A percentile compares a stretch with the other conserved stretches of the same genome.
Evolutionary conservation across 30 jellyfish, hydroid and myxozoan genomes (phyloP).

Genomic region (Morbakka virulenta): DNA sequence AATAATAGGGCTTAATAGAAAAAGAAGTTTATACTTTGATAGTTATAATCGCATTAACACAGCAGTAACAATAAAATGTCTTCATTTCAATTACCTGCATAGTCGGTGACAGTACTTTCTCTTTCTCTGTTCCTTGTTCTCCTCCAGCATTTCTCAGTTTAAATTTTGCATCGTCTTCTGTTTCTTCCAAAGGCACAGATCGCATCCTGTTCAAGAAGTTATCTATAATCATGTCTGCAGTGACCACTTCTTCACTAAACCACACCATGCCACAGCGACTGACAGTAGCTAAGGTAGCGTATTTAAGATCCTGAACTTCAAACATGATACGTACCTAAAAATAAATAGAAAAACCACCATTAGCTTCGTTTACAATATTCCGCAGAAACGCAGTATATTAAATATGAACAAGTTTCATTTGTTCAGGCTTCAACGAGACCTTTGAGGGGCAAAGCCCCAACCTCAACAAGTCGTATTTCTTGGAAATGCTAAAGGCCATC

Average conservation of each 20-base stretch:
- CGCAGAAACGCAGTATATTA: too few relatives aligned
- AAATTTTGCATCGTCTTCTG: slow-evolving; percentile 81
- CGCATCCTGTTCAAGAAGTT: slow-evolving; percentile 58
- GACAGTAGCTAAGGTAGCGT: slow-evolving; percentile 99
- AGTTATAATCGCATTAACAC: too few relatives aligned
- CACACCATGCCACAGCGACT: slow-evolving; percentile 99
- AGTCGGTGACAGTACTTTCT: slow-evolving; percentile 76
- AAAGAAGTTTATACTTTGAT: too few relatives aligned
- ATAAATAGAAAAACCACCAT: not conserved
- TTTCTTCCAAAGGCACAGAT: slow-evolving; percentile 78
- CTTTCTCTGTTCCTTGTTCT: slow-evolving; percentile 39
- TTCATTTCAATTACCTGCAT: slow-evolving; percentile 87
- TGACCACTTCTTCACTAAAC: slow-evolving; percentile 96
- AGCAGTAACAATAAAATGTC: too few relatives aligned
- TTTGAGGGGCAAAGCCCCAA: too few relatives aligned
- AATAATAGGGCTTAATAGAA: too few relatives aligned
- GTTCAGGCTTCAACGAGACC: too few relatives aligned
- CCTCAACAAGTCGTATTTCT: too few relatives aligned
- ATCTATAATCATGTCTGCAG: slow-evolving; percentile 90
- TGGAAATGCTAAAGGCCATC: too few relatives aligned
- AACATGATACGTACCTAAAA: slow-evolving; percentile 94
- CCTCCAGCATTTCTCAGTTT: slow-evolving; percentile 17
- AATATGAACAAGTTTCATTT: too few relatives aligned
- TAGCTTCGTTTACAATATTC: too few relatives aligned
- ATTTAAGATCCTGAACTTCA: slow-evolving; percentile 93